Evolutionary conservation across 1,140 invertebrate genomes (phyloP).

Genomic region (Drosophila jambulina): DNA sequence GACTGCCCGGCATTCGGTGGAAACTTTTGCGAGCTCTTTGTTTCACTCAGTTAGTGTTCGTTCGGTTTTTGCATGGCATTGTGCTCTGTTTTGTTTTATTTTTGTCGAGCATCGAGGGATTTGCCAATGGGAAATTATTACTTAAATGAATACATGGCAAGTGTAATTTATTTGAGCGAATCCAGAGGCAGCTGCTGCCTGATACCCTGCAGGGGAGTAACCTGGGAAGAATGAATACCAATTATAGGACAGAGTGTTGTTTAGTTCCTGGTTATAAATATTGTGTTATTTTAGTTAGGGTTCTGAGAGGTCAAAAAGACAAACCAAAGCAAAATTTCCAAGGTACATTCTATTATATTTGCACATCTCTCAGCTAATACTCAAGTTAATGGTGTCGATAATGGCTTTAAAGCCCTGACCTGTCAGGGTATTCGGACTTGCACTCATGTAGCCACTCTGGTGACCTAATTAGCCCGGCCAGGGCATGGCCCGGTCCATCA

Average conservation of each 20-base stretch:
- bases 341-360: background rate
- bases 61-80: constrained; percentile 16
- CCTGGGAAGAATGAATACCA: background rate
- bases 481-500: constrained; percentile 37
- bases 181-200: constrained; percentile 31
- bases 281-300: too few relatives aligned
- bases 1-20: background rate
- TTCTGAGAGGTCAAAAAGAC: too few relatives aligned
- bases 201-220: constrained; percentile 11
- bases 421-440: background rate
- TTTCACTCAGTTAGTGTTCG: constrained; percentile 27
- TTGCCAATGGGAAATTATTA: constrained; percentile 68
- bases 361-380: background rate
- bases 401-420: too few relatives aligned
- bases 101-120: constrained; percentile 50
- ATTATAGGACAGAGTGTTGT: background rate
- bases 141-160: constrained; percentile 67
- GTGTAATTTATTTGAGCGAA: constrained; percentile 53
- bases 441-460: background rate
- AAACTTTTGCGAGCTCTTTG: constrained; percentile 49
- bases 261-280: background rate
- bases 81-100: constrained; percentile 19
- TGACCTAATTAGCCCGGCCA: constrained; percentile 35
- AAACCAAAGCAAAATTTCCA: too few relatives aligned
- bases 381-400: background rate